Base-by-base conservation (phyloP, 2,113 vertebrate genomes). In the Ictalurus punctatus region DNA sequence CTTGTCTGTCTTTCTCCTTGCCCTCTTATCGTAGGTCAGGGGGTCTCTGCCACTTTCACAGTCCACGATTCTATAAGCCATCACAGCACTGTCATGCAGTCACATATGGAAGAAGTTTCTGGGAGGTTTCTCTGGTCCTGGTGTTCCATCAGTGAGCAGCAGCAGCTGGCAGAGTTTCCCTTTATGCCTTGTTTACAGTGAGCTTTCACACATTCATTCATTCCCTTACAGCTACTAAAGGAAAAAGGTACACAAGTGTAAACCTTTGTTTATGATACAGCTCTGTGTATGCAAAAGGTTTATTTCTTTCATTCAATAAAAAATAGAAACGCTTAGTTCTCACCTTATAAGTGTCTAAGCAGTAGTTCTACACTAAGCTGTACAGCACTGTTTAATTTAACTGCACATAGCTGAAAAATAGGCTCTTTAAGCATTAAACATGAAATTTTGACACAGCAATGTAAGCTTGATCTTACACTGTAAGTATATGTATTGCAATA, bases 31-130 rank as follows among this genome's bases (percentile, higher is more conserved):
- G 61, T 40, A 83, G 9, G 34, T 4, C 30, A 52, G 52, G 25
- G 34, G 27, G 9, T 86, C 61, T 89, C 82, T 76, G 65, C 40
- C 48, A 65, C 14, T 61, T 27, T 44, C 78, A 59, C 40, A 63
- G 48, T 84, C 54, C 69, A 54, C 90, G 63, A 58, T 93, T 93
- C 93, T 93, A 93, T 93, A 94, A 91, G 91, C 91, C 94, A 93
- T 93, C 93, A 93, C 91, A 79, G 92, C 84, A 76, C 90, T 92
- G 92, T 93, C 94, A 93, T 91, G 91, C 90, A 12, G 90, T 91
- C 90, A 94, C 92, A 94, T 94, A 93, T 93, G 92, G 76, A 92
- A 90, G 83, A 92, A 81, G 90, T 92, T 93, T 95, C 91, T 85
- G 91, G 89, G 89, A 92, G 90, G 85, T 94, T 93, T 87, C 87